Evolutionary conservation across 1,140 invertebrate species (phyloP).

Genomic region (Galendromus occidentalis): DNA sequence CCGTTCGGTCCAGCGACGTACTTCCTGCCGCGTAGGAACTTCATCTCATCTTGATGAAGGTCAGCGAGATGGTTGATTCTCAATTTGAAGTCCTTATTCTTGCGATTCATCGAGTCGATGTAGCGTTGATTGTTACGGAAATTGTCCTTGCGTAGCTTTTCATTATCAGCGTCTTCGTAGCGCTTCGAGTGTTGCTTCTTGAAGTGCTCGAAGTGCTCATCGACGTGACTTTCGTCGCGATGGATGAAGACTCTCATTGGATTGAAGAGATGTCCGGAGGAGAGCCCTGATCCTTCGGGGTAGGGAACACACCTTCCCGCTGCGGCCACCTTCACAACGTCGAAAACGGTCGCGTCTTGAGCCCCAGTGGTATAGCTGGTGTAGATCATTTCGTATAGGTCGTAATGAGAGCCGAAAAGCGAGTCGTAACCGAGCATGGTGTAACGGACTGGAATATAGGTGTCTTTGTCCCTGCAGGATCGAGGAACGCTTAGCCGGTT

Average conservation of each 20-base stretch:
- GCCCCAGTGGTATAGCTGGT: conserved; percentile 43
- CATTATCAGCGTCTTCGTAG: conserved; percentile 45
- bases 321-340: conserved; percentile 32
- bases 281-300: conserved; percentile 51
- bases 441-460: conserved; percentile 46
- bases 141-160: conserved; percentile 47
- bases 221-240: conserved; percentile 45
- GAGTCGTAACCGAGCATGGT: conserved; percentile 83
- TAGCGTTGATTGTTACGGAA: conserved; percentile 71
- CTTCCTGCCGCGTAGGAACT: conserved; percentile 49
- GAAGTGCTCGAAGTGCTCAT: conserved; percentile 55
- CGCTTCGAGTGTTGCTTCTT: conserved; percentile 45
- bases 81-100: conserved; percentile 47
- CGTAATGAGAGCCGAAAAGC: conserved; percentile 78
- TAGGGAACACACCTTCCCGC: background rate
- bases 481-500: background rate
- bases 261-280: conserved; percentile 42
- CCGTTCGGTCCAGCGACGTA: conserved; percentile 45
- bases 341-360: conserved; percentile 42
- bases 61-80: conserved; percentile 76
- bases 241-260: conserved; percentile 79
- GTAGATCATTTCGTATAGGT: conserved; percentile 79
- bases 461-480: background rate
- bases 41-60: conserved; percentile 50
- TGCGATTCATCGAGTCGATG: conserved; percentile 64